phyloP scores from a whole-genome alignment of 2,113 vertebrate genomes.

The Procavia capensis region DNA sequence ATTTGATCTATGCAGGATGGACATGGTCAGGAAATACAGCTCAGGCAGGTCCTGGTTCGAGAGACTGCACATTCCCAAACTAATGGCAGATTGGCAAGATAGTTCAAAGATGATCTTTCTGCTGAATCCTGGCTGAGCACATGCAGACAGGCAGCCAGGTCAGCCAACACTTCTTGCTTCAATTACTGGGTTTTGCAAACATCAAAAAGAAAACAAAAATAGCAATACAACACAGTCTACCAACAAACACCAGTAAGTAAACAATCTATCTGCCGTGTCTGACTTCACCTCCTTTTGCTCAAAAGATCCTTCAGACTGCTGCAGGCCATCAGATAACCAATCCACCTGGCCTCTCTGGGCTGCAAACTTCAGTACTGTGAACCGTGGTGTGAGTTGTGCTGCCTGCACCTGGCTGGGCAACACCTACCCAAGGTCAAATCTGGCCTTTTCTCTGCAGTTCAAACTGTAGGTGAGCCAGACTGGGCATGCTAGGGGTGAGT shows the following conservation, averaged over 20 bases:
- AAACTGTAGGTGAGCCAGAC: neutral
- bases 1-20: neutral
- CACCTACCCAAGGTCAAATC: neutral
- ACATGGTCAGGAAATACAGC: neutral
- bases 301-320: neutral
- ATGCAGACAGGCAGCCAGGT: neutral
- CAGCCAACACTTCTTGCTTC: neutral
- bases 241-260: neutral
- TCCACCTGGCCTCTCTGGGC: neutral
- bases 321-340: conserved; percentile 12
- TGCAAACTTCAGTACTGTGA: neutral
- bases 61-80: neutral
- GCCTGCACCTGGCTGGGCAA: neutral
- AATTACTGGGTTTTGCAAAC: conserved; percentile 13
- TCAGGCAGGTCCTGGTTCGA: neutral
- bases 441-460: neutral
- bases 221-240: neutral
- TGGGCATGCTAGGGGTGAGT: neutral
- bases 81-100: neutral
- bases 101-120: neutral
- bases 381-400: neutral
- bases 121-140: neutral
- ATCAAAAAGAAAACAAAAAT: neutral
- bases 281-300: conserved; percentile 16
- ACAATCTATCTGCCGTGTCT: neutral